phyloP scores from a whole-genome alignment of 2,113 vertebrate genomes.

The Apteryx mantelli region DNA sequence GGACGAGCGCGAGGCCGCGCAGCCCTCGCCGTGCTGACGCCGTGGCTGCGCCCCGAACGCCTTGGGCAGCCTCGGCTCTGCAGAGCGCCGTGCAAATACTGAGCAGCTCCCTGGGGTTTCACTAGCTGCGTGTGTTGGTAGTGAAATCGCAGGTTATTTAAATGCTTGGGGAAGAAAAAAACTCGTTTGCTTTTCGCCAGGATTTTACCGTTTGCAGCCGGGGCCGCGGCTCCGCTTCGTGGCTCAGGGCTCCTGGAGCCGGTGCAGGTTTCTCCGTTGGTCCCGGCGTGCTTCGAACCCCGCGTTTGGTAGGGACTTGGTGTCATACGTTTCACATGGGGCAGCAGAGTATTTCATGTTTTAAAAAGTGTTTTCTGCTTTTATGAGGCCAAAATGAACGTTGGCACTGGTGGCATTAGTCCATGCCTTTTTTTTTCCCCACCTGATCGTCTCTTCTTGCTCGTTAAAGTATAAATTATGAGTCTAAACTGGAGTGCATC shows the following conservation, averaged over 20 bases:
- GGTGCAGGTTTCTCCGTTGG: background rate
- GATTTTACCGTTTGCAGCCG: background rate
- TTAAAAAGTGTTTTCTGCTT: background rate
- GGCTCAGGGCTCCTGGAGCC: no score
- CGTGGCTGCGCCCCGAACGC: fast-evolving
- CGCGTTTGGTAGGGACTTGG: background rate
- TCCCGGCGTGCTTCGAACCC: background rate
- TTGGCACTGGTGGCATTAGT: background rate
- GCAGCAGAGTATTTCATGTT: background rate
- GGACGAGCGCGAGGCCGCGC: fast-evolving
- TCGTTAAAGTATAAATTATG: background rate
- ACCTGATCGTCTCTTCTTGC: background rate
- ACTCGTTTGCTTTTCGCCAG: background rate
- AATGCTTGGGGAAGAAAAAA: background rate
- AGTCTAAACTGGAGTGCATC: background rate
- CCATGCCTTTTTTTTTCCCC: background rate
- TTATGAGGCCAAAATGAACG: background rate
- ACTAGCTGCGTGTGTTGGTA: background rate
- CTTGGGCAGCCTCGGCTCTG: fast-evolving
- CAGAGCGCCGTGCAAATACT: background rate
- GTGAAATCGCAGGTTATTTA: background rate
- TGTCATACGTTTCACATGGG: background rate
- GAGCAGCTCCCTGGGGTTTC: background rate
- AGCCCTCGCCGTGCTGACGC: fast-evolving
- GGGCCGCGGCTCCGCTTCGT: no score